A percentile compares a stretch with the other conserved stretches of the same genome.
These are phyloP conservation scores for Heliconius hortense DNA, from an alignment of 2,888 invertebrate species.

Conservation along the genomic window DNA sequence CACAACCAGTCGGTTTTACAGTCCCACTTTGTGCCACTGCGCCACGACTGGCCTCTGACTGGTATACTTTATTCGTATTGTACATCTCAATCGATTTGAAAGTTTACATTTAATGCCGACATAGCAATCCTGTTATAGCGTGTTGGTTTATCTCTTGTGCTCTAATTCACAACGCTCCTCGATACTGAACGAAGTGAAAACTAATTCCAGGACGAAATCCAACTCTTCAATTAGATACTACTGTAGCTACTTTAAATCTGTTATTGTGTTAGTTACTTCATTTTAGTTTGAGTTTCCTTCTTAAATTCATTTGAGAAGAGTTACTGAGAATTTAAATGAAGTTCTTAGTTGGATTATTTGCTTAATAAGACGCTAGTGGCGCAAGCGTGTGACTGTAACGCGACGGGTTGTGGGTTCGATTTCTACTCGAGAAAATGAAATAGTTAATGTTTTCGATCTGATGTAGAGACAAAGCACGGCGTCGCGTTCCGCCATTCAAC, in stretches of 20 bases:
- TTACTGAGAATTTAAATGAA: slow-evolving; percentile 15
- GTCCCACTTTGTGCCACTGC: no score
- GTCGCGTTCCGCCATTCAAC: no score
- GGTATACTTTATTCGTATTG: slow-evolving; percentile 2
- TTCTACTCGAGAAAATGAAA: no score
- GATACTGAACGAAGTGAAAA: slow-evolving; percentile 46
- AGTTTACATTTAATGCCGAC: slow-evolving; percentile 33
- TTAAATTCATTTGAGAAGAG: slow-evolving; percentile 14
- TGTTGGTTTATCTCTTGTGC: slow-evolving; percentile 40
- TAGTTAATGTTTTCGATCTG: no score
- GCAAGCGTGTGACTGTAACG: no score
- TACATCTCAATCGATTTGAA: slow-evolving; percentile 35
- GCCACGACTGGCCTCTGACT: no score
- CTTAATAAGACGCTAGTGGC: neutral
- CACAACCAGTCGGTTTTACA: no score
- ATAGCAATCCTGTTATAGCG: slow-evolving; percentile 38
- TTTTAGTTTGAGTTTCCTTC: slow-evolving; percentile 36
- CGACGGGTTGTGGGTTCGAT: no score
- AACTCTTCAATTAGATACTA: slow-evolving; percentile 44
- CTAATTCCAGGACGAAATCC: slow-evolving; percentile 51
- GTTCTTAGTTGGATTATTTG: slow-evolving; percentile 9
- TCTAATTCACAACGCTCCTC: slow-evolving; percentile 45
- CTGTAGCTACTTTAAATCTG: slow-evolving; percentile 49
- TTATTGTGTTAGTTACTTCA: slow-evolving; percentile 38
- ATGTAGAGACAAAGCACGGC: no score